Percentiles rank a stretch among this genome's conserved stretches.
These are phyloP conservation scores for Eubasilissa splendida DNA, from an alignment of 2,888 invertebrate species.

Conservation along the genomic window DNA sequence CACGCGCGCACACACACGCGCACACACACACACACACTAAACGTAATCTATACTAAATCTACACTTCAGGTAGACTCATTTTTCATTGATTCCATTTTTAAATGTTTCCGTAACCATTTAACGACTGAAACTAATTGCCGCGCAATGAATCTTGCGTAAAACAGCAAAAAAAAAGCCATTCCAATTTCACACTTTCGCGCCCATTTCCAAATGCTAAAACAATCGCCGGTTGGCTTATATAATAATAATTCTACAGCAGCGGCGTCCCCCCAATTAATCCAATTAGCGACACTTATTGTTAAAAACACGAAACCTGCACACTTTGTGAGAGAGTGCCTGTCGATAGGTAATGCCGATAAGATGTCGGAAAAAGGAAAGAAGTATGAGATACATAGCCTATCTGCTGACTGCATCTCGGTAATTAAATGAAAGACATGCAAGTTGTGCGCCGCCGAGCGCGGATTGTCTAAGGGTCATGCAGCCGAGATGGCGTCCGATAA, in stretches of 20 bases:
- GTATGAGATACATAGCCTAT: neutral
- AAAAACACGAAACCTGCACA: constrained; percentile 12
- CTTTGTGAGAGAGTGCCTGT: constrained; percentile 4
- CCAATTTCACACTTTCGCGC: constrained; percentile 7
- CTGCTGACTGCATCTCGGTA: constrained; percentile 1
- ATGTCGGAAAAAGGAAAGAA: constrained; percentile 1
- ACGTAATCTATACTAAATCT: neutral
- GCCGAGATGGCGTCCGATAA: too few relatives aligned
- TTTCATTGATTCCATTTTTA: neutral
- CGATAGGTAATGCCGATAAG: constrained; percentile 21
- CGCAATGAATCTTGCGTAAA: constrained; percentile 1
- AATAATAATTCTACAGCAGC: neutral
- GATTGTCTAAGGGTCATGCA: neutral
- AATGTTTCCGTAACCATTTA: too few relatives aligned
- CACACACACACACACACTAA: too few relatives aligned
- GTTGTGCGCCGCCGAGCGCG: neutral
- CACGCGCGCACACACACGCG: too few relatives aligned
- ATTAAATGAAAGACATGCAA: constrained; percentile 3
- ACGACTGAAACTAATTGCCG: too few relatives aligned
- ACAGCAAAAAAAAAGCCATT: neutral
- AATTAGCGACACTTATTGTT: constrained; percentile 36
- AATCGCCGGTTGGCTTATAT: neutral
- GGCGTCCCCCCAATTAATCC: constrained; percentile 34
- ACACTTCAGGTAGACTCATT: too few relatives aligned
- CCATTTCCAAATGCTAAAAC: constrained; percentile 2